phyloP scores from a whole-genome alignment of 2,113 vertebrate genomes.

The Atractosteus spatula region DNA sequence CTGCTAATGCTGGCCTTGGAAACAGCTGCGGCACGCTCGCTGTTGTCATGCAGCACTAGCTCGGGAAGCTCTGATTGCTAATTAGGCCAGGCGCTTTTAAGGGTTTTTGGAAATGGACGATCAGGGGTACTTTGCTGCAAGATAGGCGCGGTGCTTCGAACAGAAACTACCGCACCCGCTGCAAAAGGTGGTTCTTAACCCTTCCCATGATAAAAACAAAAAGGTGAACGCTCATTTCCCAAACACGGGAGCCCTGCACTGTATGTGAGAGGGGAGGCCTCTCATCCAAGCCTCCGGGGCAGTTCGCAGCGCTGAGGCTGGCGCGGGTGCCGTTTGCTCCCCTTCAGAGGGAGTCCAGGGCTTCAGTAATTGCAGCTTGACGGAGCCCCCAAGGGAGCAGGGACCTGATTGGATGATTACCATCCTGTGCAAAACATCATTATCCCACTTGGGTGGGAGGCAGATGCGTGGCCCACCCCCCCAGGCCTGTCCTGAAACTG shows the following conservation, averaged over 20 bases:
- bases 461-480: too few relatives aligned
- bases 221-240: background rate
- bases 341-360: background rate
- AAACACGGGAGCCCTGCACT: background rate
- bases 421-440: background rate
- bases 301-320: background rate
- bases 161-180: too few relatives aligned
- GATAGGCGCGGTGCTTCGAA: too few relatives aligned
- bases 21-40: constrained; percentile 37
- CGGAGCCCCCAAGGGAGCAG: background rate
- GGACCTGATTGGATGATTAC: background rate
- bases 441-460: background rate
- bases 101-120: constrained; percentile 22
- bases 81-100: constrained; percentile 26
- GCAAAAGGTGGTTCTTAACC: too few relatives aligned
- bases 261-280: background rate
- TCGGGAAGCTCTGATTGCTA: constrained; percentile 22
- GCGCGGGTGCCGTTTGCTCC: background rate
- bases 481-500: constrained; percentile 5
- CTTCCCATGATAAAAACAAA: too few relatives aligned
- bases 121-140: too few relatives aligned
- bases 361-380: background rate
- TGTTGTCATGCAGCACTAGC: constrained; percentile 40
- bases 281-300: background rate
- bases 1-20: constrained; percentile 47